These are phyloP conservation scores for Darevskia mixta DNA, from an alignment of 2,797 vertebrate species.

Conservation along the genomic window DNA sequence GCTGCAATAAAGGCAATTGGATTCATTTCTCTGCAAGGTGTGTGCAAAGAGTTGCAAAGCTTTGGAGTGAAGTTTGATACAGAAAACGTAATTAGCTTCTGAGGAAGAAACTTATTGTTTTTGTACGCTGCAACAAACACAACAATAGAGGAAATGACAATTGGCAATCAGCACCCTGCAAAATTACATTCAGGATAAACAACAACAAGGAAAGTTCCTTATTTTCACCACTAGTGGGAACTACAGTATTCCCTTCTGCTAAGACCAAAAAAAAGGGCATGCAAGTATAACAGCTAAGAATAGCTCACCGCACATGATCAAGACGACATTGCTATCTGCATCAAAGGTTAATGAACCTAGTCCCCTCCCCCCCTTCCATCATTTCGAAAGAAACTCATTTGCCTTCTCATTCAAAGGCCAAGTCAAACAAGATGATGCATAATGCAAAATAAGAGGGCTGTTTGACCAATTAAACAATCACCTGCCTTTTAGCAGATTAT, in stretches of 20 bases:
- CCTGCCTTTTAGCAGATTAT: not conserved
- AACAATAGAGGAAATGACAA: constrained; percentile 28
- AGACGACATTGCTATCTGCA: constrained; percentile 66
- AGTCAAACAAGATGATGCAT: constrained; percentile 50
- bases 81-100: constrained; percentile 44
- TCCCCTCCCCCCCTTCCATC: constrained; percentile 64
- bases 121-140: not conserved
- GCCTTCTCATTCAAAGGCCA: constrained; percentile 45
- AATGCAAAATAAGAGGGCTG: not conserved
- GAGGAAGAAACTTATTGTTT: not conserved
- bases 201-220: constrained; percentile 45
- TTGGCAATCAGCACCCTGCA: constrained; percentile 34
- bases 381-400: constrained; percentile 62
- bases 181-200: constrained; percentile 41
- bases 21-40: constrained; percentile 52
- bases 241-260: constrained; percentile 59
- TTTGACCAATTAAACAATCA: not conserved
- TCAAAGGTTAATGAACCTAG: constrained; percentile 73
- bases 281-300: constrained; percentile 56
- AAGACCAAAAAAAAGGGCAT: constrained; percentile 7
- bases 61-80: constrained; percentile 50
- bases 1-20: constrained; percentile 59
- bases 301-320: constrained; percentile 55
- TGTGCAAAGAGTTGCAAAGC: constrained; percentile 28
- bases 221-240: constrained; percentile 70